Percentiles rank a stretch among this genome's conserved stretches.
Conservation (phyloP, 2,113 vertebrate genomes). For the Cranoglanis bouderius region DNA sequence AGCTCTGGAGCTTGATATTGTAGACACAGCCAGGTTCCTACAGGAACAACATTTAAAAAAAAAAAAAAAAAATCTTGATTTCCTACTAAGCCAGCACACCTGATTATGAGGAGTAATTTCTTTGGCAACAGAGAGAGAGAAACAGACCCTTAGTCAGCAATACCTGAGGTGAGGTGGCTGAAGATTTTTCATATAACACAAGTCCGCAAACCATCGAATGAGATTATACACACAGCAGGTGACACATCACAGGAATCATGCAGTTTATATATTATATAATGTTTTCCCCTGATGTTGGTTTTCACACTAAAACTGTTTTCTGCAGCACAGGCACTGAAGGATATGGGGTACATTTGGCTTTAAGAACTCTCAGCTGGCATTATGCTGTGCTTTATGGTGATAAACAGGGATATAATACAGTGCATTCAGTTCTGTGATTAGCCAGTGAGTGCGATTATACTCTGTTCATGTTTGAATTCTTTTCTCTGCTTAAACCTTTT, state of each 20-base stretch:
- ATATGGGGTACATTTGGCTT: slow-evolving; percentile 2
- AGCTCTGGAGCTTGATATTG: background rate
- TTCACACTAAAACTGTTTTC: slow-evolving; percentile 32
- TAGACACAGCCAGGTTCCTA: slow-evolving; percentile 42
- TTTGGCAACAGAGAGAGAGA: slow-evolving; percentile 31
- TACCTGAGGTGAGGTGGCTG: slow-evolving; percentile 34
- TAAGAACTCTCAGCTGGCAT: slow-evolving; percentile 17
- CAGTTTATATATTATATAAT: slow-evolving; percentile 7
- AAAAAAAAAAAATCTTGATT: slow-evolving; percentile 61
- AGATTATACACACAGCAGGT: slow-evolving; percentile 50
- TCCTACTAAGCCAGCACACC: slow-evolving; percentile 64
- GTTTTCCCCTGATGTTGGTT: slow-evolving; percentile 7
- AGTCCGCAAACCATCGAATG: slow-evolving; percentile 53
- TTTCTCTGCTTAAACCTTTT: slow-evolving; percentile 27
- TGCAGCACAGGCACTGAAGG: slow-evolving; percentile 23
- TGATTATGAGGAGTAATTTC: slow-evolving; percentile 41
- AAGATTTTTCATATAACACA: slow-evolving; percentile 46
- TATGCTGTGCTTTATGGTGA: background rate
- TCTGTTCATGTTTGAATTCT: slow-evolving; percentile 58
- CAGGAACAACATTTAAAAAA: slow-evolving; percentile 63
- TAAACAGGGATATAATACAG: background rate
- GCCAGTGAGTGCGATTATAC: slow-evolving; percentile 79
- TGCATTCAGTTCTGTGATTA: slow-evolving; percentile 77
- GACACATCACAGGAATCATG: slow-evolving; percentile 11
- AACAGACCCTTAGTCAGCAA: slow-evolving; percentile 24